Base-by-base conservation (phyloP, 2,888 invertebrate genomes). In the Helicoverpa assulta region DNA sequence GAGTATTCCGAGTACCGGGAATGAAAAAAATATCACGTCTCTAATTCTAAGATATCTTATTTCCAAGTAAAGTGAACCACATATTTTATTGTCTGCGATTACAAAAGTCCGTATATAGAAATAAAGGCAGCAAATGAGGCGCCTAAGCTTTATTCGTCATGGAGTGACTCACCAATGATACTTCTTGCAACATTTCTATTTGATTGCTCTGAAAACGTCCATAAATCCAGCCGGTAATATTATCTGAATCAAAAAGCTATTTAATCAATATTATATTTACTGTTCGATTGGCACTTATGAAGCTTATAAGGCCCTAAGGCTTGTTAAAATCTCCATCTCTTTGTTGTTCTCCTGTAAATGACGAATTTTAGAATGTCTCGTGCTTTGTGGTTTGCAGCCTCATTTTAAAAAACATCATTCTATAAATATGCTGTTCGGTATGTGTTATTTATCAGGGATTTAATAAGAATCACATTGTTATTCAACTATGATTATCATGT, bases 301-400 rank as follows among this genome's bases (percentile, higher is more conserved):
- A n/a, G n/a, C 12, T 8, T 33, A 4, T 26, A 3, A 33, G 8
- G 33, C 8, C 8, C 2, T 33, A 8, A 8, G 33, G 33, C 33
- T 33, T 33, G 33, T 33, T 33, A 33, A 33, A 33, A 10, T 8
- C 33, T 33, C 14, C 40, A 14, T 14, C 40, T 40, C 40, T 12
- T 78, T 78, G 60, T 60, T 67, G 67, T 76, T 78, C 68, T 80
- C 68, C 80, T 72, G 72, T 78, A 62, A 65, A 55, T 58, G 54
- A 33, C 52, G 14, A 59, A 21, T 62, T 64, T 18, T 47, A 33
- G 40, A 40, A 40, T 40, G 40, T 40, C 40, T 40, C 40, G 40
- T 40, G 14, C n/a, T 5, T 47, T 12, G 47, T 47, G 47, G n/a
- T 47, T 16, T 47, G 6, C 10, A 47, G 47, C 47, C n/a, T 47